Evolutionary conservation across 2,888 invertebrate genomes (phyloP), one percentile per base, ranked within the genome.

Genomic region (Orthosia gothica): DNA sequence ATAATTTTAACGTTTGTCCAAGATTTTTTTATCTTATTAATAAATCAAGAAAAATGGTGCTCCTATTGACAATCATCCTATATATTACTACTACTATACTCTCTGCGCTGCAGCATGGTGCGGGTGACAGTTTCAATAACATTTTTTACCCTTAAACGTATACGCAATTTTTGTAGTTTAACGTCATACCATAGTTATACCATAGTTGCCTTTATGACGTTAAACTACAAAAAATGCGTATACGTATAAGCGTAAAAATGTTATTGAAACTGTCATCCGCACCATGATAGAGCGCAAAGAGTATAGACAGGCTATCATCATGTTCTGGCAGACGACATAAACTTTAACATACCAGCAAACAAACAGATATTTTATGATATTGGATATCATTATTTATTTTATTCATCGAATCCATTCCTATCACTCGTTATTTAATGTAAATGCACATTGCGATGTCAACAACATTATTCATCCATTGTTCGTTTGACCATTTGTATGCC

Each of bases 401-500:
- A 47, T 15, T 20, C 20, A 61, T 49, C 26, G 54, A 49, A 74
- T 63, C 5, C 20, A 66, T 66, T 76, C 18, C 13, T 54, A 49
- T 55, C 52, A 16, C 16, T 68, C 32, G 45, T 55, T 65, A 65
- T 68, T 74, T 61, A 12, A 49, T 67, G 16, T 47, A 49, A 83
- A 84, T 76, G 54, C 49, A 68, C 68, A 57, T 58, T 50, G 62
- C 50, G 54, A 63, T 74, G 77, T 59, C 82, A 77, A 64, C 58
- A 57, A 80, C 32, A 64, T 71, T 52, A 66, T 71, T 65, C 55
- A 72, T 74, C 81, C 88, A 89, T 90, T 91, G 90, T 88, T 70
- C 76, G 57, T 54, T 68, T 15, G 61, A 77, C 83, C 62, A 84
- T 90, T 89, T 84, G 89, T 89, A 91, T 91, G 86, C 90, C 45